Evolutionary conservation across 2,797 vertebrate genomes (phyloP), one percentile per base, ranked within the genome.

Genomic region (Neoniphon sammara): DNA sequence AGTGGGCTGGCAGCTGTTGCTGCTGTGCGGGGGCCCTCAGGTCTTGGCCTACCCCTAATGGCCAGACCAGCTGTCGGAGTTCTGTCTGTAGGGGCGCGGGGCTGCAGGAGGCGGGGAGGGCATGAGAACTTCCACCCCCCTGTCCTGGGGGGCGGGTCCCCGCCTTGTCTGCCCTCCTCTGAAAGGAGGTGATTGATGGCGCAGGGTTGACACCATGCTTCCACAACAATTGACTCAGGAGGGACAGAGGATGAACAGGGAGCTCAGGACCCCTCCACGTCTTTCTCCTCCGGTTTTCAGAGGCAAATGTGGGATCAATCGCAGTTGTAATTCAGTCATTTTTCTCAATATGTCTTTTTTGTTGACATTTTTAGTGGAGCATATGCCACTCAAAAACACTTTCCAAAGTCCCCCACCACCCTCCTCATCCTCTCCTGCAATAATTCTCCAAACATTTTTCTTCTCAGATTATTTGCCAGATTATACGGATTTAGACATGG

Each of bases 61-160:
- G 92, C 93, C 89, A 84, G 93, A 95, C 93, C 94, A 95, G 94
- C 94, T 95, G 94, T 95, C 93, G 88, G 83, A 94, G 91, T 94
- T 91, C 92, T 90, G 93, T 94, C 92, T 94, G 91, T 92, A 91
- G 91, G 90, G 91, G 91, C 86, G 85, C 80, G 60, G 91, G 92
- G 91, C 89, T 92, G 89, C 74, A 78, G 88, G 89, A 93, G 92
- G 93, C 91, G 91, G 94, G 94, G 93, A 95, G 94, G 94, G 94
- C 94, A 95, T 95, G 94, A 95, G 94, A 95, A 95, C 94, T 91
- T 91, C 91, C 90, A 94, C 94, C 93, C 93, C 93, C 93, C 91
- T 92, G 91, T 94, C 92, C 88, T 89, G 83, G 85, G 91, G 91
- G 94, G 94, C 93, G 93, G 92, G 92, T 92, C 90, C 89, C 91